These are phyloP conservation scores for Arvicanthis niloticus DNA, from an alignment of 2,113 vertebrate genomes.

Conservation along the genomic window DNA sequence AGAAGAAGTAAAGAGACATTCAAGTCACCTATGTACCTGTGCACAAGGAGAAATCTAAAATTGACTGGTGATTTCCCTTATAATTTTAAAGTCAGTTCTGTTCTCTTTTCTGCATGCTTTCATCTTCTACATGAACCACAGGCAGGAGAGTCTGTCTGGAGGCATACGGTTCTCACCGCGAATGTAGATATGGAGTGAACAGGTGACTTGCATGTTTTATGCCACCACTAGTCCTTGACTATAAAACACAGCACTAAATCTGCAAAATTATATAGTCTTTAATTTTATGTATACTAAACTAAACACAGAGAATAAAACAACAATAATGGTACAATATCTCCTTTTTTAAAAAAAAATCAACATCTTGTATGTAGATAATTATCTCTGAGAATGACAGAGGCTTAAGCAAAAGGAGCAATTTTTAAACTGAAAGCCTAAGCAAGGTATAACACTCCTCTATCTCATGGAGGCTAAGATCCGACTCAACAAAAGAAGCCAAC, in stretches of 20 bases:
- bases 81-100: neutral
- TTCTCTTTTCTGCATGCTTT: neutral
- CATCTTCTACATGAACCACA: neutral
- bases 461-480: neutral
- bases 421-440: neutral
- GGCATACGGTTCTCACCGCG: neutral
- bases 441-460: neutral
- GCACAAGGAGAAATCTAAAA: neutral
- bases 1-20: neutral
- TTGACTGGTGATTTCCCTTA: neutral
- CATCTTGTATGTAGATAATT: neutral
- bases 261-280: constrained; percentile 13
- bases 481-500: neutral
- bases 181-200: neutral
- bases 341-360: neutral
- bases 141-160: neutral
- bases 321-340: neutral
- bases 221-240: neutral
- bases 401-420: neutral
- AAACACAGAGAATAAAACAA: constrained; percentile 25
- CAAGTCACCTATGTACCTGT: neutral
- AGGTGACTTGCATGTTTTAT: neutral
- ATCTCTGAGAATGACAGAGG: neutral
- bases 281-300: constrained; percentile 1
- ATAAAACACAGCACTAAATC: neutral